Percentiles rank a stretch among this genome's conserved stretches.
phyloP scores from a whole-genome alignment of 2,888 invertebrate genomes.

The Syrphus vitripennis region DNA sequence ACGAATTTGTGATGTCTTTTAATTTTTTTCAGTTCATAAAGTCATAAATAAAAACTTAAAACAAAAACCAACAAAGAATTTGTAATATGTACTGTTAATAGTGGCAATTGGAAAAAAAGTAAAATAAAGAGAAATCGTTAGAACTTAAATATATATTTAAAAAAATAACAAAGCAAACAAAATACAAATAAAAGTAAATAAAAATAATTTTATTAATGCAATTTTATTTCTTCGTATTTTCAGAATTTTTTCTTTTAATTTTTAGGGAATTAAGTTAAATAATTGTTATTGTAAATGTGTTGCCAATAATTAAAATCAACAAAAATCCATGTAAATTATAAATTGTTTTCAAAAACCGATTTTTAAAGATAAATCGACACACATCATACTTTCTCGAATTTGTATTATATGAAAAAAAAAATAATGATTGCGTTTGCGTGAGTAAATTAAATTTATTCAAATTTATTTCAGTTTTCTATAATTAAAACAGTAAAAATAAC shows the following conservation, averaged over 20 bases:
- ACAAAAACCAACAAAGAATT: slow-evolving; percentile 34
- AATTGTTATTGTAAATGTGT: slow-evolving; percentile 10
- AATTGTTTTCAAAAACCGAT: slow-evolving; percentile 1
- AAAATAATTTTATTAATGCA: slow-evolving; percentile 37
- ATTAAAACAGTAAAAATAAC: slow-evolving; percentile 1
- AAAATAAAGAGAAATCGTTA: slow-evolving; percentile 58
- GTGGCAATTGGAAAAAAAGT: slow-evolving; percentile 62
- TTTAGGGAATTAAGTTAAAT: neutral
- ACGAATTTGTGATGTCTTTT: slow-evolving; percentile 11
- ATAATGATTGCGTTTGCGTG: slow-evolving; percentile 3
- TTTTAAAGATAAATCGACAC: neutral
- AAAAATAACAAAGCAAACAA: slow-evolving; percentile 37
- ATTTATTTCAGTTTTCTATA: slow-evolving; percentile 6
- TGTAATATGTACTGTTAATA: slow-evolving; percentile 69
- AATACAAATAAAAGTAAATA: slow-evolving; percentile 17
- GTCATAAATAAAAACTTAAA: slow-evolving; percentile 2
- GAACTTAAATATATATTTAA: slow-evolving; percentile 64
- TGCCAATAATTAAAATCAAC: neutral
- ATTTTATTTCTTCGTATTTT: slow-evolving; percentile 36
- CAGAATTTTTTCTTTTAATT: slow-evolving; percentile 16
- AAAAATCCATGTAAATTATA: slow-evolving; percentile 6
- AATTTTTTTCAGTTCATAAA: slow-evolving; percentile 41
- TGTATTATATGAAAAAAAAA: neutral
- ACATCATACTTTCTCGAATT: slow-evolving; percentile 44
- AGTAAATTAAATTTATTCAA: slow-evolving; percentile 29